A percentile compares a stretch with the other conserved stretches of the same genome.
Evolutionary conservation across 2,797 vertebrate species (phyloP).

Genomic region (Psittacula derbiana): DNA sequence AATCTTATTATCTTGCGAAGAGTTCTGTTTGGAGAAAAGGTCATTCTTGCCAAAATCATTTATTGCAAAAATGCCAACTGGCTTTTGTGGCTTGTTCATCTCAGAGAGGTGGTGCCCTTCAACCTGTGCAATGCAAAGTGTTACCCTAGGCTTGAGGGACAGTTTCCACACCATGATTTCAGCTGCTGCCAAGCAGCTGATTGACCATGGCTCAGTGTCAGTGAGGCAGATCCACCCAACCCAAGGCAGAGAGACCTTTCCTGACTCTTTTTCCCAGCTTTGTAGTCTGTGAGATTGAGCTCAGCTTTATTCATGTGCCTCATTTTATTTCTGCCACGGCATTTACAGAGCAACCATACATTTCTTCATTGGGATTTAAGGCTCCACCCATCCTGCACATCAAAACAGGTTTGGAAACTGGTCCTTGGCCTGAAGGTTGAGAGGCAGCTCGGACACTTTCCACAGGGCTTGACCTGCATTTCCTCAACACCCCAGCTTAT

Average conservation of each 20-base stretch:
- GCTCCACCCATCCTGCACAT: neutral
- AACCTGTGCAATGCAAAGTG: neutral
- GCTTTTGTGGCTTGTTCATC: neutral
- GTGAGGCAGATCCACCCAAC: neutral
- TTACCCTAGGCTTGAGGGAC: neutral
- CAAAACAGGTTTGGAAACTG: neutral
- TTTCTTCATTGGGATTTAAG: neutral
- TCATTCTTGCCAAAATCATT: neutral
- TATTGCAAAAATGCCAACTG: neutral
- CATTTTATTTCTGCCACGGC: neutral
- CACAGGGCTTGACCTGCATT: accelerated
- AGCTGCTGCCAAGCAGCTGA: neutral
- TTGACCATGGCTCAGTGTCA: neutral
- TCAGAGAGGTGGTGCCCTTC: neutral
- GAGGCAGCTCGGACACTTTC: neutral
- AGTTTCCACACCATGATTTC: neutral
- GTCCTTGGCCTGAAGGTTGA: neutral
- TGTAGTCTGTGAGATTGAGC: neutral
- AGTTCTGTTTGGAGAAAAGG: neutral
- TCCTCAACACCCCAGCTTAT: neutral
- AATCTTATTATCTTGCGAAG: neutral
- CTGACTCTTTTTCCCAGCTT: neutral
- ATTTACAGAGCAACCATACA: neutral
- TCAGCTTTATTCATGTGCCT: neutral
- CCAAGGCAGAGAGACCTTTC: neutral